Evolutionary conservation across 2,797 vertebrate genomes (phyloP).

Genomic region (Onychomys leucogaster): DNA sequence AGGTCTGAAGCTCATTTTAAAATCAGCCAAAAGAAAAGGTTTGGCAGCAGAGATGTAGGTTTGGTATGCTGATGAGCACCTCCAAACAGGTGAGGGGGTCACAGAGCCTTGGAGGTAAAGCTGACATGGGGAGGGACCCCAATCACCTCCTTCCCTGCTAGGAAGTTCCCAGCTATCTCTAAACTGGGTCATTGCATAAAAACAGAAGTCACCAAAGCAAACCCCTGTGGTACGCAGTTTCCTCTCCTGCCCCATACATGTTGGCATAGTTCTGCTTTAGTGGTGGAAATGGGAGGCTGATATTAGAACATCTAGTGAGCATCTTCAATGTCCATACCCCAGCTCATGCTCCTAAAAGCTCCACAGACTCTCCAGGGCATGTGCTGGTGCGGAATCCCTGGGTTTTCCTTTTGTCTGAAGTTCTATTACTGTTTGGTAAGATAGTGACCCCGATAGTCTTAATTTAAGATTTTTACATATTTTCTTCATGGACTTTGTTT

Average conservation of each 20-base stretch:
- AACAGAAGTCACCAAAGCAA: neutral
- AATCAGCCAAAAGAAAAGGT: neutral
- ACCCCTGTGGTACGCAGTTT: neutral
- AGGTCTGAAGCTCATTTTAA: constrained; percentile 74
- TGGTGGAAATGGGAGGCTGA: neutral
- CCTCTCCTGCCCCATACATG: neutral
- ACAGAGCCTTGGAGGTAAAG: neutral
- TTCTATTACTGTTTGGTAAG: neutral
- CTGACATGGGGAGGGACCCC: neutral
- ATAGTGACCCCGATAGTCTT: neutral
- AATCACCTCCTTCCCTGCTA: neutral
- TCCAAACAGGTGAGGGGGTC: neutral
- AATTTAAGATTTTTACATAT: neutral
- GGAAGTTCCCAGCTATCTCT: neutral
- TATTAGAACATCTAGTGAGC: neutral
- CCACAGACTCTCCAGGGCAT: neutral
- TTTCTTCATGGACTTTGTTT: neutral
- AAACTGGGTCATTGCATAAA: neutral
- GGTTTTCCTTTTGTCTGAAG: neutral
- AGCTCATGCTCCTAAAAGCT: neutral
- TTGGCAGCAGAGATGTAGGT: neutral
- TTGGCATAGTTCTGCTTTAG: neutral
- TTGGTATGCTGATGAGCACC: neutral
- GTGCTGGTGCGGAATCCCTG: neutral
- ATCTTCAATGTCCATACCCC: neutral